A percentile compares a stretch with the other conserved stretches of the same genome.
phyloP scores from a whole-genome alignment of 1,140 invertebrate genomes.

The Cydia fagiglandana region DNA sequence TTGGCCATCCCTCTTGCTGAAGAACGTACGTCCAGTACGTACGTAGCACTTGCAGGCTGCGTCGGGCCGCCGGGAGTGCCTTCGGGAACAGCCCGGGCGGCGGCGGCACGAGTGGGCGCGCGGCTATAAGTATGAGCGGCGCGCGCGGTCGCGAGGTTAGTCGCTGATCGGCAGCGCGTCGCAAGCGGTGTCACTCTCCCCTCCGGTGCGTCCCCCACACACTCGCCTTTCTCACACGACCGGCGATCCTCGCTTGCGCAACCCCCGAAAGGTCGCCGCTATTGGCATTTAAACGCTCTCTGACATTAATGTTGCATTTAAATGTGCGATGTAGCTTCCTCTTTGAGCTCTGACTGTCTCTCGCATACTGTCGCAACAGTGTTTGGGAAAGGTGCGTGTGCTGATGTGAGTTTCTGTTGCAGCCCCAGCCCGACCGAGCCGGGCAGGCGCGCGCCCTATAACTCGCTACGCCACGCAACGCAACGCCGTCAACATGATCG shows the following conservation, averaged over 20 bases:
- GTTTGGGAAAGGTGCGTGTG: constrained; percentile 73
- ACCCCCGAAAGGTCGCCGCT: constrained; percentile 73
- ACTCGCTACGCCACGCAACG: constrained; percentile 39
- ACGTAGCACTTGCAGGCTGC: constrained; percentile 37
- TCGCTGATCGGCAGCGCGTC: constrained; percentile 70
- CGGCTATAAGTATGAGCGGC: constrained; percentile 75
- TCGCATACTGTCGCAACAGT: constrained; percentile 67
- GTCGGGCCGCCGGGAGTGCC: constrained; percentile 44
- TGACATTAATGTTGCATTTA: constrained; percentile 78
- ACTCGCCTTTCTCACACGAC: constrained; percentile 70
- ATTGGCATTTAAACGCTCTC: constrained; percentile 77
- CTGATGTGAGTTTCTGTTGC: constrained; percentile 74
- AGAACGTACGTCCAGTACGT: neutral
- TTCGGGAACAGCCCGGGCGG: constrained; percentile 35
- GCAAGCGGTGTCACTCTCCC: constrained; percentile 60
- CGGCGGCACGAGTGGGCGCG: constrained; percentile 49
- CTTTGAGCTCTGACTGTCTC: constrained; percentile 54
- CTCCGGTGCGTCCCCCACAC: constrained; percentile 64
- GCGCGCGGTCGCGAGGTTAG: constrained; percentile 71
- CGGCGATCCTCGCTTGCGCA: constrained; percentile 74
- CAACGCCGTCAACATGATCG: constrained; percentile 52
- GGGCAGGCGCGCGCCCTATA: constrained; percentile 49
- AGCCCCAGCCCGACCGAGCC: constrained; percentile 61
- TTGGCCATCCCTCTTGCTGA: neutral
- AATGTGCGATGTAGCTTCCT: constrained; percentile 76